Percentiles rank a stretch among this genome's conserved stretches.
Conservation (phyloP, 2,797 vertebrate genomes). For the Iguana delicatissima region DNA sequence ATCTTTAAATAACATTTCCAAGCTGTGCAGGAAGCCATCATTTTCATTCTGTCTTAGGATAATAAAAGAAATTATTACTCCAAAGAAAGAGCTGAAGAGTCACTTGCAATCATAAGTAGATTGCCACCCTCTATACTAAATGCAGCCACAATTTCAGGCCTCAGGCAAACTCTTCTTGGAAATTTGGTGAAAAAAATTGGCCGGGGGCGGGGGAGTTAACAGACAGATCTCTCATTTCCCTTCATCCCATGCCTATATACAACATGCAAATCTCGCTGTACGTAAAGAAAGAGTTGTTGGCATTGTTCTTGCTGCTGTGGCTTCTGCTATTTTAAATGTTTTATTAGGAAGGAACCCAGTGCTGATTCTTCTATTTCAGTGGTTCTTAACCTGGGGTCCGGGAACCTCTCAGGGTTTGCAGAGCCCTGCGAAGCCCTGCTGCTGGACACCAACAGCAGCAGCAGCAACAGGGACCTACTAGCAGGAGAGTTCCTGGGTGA, state of each 20-base stretch:
- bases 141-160: conserved; percentile 11
- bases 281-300: neutral
- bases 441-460: too few relatives aligned
- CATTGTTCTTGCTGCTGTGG: too few relatives aligned
- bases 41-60: conserved; percentile 66
- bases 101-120: conserved; percentile 55
- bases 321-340: neutral
- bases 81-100: conserved; percentile 50
- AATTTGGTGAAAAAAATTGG: conserved; percentile 35
- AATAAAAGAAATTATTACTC: conserved; percentile 52
- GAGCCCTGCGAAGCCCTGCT: too few relatives aligned
- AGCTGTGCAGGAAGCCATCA: conserved; percentile 26
- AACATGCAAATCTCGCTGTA: neutral
- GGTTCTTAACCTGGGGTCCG: too few relatives aligned
- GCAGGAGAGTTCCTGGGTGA: too few relatives aligned
- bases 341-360: neutral
- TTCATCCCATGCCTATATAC: neutral
- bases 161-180: conserved; percentile 42
- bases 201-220: too few relatives aligned
- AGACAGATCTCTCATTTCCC: conserved; percentile 1
- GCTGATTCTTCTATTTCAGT: neutral
- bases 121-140: neutral
- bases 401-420: too few relatives aligned
- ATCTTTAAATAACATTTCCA: too few relatives aligned
- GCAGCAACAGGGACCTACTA: too few relatives aligned